Percentiles rank a stretch among this genome's conserved stretches.
These are phyloP conservation scores for Zaprionus vittiger DNA, from an alignment of 1,140 invertebrate genomes.

Conservation along the genomic window DNA sequence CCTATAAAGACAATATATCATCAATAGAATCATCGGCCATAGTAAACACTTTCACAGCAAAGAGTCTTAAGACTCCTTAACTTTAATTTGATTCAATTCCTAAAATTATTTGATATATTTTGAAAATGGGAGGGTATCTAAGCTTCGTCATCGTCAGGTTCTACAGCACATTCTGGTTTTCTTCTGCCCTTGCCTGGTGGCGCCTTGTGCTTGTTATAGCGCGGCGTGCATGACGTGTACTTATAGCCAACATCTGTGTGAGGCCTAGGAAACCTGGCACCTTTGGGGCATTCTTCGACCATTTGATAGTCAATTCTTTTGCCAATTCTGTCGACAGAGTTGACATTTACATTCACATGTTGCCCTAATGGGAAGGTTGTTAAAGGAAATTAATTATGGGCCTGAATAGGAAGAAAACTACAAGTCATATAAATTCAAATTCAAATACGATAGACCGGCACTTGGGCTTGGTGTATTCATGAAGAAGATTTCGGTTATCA, in stretches of 20 bases:
- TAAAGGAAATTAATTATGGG: slow-evolving; percentile 8
- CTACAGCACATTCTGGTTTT: slow-evolving; percentile 13
- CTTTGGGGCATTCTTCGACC: slow-evolving; percentile 5
- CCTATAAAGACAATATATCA: too few species aligned
- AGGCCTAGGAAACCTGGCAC: slow-evolving; percentile 9
- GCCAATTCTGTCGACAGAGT: background rate
- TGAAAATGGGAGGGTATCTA: background rate
- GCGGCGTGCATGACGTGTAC: background rate
- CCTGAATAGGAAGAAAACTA: background rate
- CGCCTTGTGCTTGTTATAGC: slow-evolving; percentile 21
- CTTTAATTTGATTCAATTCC: too few species aligned
- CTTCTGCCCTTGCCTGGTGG: slow-evolving; percentile 3
- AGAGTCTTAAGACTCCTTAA: too few species aligned
- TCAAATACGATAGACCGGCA: too few species aligned
- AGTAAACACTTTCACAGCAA: too few species aligned
- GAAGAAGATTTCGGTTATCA: too few species aligned
- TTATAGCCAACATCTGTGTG: slow-evolving; percentile 23
- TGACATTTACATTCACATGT: slow-evolving; percentile 22
- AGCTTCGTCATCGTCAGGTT: background rate
- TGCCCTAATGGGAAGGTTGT: slow-evolving; percentile 13
- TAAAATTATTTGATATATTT: background rate
- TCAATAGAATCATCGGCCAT: background rate
- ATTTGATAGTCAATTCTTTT: slow-evolving; percentile 32
- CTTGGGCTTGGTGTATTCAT: too few species aligned
- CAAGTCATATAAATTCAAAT: too few species aligned